Evolutionary conservation across 2,113 vertebrate genomes (phyloP), one percentile per base, ranked within the genome.

Genomic region (Phainopepla nitens): DNA sequence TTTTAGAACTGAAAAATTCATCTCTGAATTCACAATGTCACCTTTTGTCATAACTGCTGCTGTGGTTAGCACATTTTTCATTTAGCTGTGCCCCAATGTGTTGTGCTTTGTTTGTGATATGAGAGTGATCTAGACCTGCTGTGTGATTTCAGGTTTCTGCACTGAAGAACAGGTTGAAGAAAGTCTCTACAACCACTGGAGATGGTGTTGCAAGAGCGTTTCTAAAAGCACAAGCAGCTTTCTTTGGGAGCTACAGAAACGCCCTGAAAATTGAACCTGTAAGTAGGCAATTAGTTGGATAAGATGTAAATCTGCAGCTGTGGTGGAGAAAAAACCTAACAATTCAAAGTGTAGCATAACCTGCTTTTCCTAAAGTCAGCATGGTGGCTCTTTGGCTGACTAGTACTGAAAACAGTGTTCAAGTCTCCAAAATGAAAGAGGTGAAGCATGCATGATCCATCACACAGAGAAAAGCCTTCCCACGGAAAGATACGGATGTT

Each of bases 181-280:
- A 99, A 93, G 98, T 99, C 84, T 99, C 99, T 33, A 98, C 99
- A 24, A 98, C 99, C 13, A 99, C 99, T 2, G 99, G 99, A 4
- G 99, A 99, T 33, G 99, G 99, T 1, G 99, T 99, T 77, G 99
- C 99, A 31, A 98, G 98, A 96, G 99, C 99, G 0, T 99, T 99
- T 97, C 98, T 99, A 41, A 99, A 99, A 97, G 99, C 98, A 82
- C 99, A 99, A 94, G 99, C 98, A 0, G 98, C 99, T 82, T 98
- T 99, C 90, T 99, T 99, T 8, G 99, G 99, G 87, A 99, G 99
- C 98, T 99, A 99, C 98, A 98, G 99, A 73, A 98, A 98, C 1
- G 99, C 99, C 42, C 97, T 99, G 94, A 99, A 99, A 96, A 99
- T 99, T 33, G 99, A 99, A 96, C 98, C 98, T 61, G 99, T 99